phyloP scores from a whole-genome alignment of 1,140 invertebrate species.

The Patella vulgata region DNA sequence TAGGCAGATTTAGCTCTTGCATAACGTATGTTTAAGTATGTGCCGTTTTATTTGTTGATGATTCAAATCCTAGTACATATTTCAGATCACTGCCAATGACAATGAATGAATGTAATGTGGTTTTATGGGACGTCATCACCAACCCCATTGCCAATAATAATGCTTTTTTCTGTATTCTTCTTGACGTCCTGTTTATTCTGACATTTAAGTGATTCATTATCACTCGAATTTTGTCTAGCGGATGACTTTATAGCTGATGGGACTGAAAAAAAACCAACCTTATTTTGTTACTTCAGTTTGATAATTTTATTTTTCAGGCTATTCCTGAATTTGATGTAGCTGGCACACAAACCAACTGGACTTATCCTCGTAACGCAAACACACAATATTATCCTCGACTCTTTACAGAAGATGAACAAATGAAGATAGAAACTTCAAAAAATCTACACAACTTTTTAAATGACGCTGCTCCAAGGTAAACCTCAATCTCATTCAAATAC shows the following conservation, averaged over 20 bases:
- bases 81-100: no score
- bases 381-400: constrained; percentile 63
- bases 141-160: no score
- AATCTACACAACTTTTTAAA: constrained; percentile 50
- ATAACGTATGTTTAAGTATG: no score
- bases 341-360: constrained; percentile 63
- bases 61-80: no score
- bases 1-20: no score
- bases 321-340: constrained; percentile 47
- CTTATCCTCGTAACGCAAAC: constrained; percentile 61
- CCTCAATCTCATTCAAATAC: no score
- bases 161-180: neutral
- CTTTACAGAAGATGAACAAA: constrained; percentile 55
- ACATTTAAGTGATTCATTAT: constrained; percentile 1
- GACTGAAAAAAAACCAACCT: no score
- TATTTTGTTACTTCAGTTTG: neutral
- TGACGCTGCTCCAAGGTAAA: constrained; percentile 50
- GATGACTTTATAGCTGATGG: no score
- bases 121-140: no score
- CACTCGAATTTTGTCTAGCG: no score
- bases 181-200: neutral
- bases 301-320: constrained; percentile 43
- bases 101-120: no score
- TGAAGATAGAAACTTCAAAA: constrained; percentile 41
- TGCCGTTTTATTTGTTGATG: no score